Percentiles rank a stretch among this genome's conserved stretches.
These are phyloP conservation scores for Pissodes strobi DNA, from an alignment of 1,140 invertebrate species.

Conservation along the genomic window DNA sequence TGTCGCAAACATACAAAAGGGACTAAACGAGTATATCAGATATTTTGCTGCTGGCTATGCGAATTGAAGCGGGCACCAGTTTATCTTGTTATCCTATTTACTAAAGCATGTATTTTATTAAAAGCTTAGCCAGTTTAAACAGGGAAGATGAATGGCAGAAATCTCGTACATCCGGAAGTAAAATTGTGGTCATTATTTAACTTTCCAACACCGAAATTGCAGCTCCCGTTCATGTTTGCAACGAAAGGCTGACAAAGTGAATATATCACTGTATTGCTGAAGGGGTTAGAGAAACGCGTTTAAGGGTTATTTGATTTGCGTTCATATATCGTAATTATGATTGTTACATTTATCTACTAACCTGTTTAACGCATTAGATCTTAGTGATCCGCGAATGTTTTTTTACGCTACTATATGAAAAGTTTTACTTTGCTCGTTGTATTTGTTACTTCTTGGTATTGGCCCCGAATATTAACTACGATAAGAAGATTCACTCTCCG, in stretches of 20 bases:
- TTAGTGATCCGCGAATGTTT: too few relatives aligned
- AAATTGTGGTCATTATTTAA: slow-evolving; percentile 37
- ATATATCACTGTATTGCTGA: slow-evolving; percentile 17
- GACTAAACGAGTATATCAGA: not conserved
- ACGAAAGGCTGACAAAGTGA: slow-evolving; percentile 18
- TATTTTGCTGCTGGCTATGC: slow-evolving; percentile 1
- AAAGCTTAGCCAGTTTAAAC: slow-evolving; percentile 33
- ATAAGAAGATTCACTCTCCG: too few relatives aligned
- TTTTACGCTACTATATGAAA: too few relatives aligned
- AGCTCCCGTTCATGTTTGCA: slow-evolving; percentile 17
- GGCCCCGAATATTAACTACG: too few relatives aligned
- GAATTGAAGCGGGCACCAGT: not conserved
- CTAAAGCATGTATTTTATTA: slow-evolving; percentile 34
- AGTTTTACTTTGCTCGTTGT: too few relatives aligned
- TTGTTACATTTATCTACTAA: too few relatives aligned
- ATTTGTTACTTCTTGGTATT: too few relatives aligned
- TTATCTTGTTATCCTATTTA: slow-evolving; percentile 26
- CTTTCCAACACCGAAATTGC: slow-evolving; percentile 26
- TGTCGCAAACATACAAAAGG: not conserved
- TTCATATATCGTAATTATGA: too few relatives aligned
- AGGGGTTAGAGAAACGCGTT: not conserved
- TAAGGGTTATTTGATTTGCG: slow-evolving; percentile 2
- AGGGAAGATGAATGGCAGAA: slow-evolving; percentile 35
- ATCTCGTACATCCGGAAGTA: slow-evolving; percentile 34
- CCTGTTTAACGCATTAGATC: too few relatives aligned